Conservation (phyloP, 2,797 vertebrate genomes). For the Uromys caudimaculatus region DNA sequence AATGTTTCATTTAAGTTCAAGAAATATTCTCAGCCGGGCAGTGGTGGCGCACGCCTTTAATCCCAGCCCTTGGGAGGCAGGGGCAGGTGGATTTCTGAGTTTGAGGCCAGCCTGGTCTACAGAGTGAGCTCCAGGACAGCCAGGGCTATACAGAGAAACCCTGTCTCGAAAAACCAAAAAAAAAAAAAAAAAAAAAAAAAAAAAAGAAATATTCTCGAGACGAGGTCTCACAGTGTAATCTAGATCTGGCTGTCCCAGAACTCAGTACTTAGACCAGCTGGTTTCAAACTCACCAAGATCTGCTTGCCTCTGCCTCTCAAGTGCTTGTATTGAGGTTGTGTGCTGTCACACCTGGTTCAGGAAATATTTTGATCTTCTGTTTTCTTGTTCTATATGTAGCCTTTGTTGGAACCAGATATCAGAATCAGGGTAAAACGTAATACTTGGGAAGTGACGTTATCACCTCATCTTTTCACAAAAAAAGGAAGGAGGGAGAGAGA, state of each 20-base stretch:
- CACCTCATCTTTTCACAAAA: background rate
- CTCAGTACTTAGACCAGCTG: background rate
- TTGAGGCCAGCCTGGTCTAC: no score
- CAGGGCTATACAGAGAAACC: no score
- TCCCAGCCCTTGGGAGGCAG: no score
- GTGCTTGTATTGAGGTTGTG: background rate
- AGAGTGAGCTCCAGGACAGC: no score
- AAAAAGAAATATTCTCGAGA: no score
- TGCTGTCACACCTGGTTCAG: background rate
- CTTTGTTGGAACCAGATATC: slow-evolving; percentile 21
- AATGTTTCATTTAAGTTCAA: slow-evolving; percentile 46
- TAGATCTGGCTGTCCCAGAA: background rate
- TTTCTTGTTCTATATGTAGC: slow-evolving; percentile 50
- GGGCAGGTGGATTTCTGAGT: no score
- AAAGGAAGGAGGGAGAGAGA: background rate
- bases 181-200: no score
- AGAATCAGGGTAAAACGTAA: background rate
- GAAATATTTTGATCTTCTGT: background rate
- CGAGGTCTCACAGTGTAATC: background rate
- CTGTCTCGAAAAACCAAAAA: no score
- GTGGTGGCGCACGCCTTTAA: no score
- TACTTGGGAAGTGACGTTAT: background rate
- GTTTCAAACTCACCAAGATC: background rate
- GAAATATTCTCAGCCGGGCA: no score
- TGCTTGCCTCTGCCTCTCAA: background rate